Conservation (phyloP, 2,888 invertebrate species). For the Proisotoma minuta region DNA sequence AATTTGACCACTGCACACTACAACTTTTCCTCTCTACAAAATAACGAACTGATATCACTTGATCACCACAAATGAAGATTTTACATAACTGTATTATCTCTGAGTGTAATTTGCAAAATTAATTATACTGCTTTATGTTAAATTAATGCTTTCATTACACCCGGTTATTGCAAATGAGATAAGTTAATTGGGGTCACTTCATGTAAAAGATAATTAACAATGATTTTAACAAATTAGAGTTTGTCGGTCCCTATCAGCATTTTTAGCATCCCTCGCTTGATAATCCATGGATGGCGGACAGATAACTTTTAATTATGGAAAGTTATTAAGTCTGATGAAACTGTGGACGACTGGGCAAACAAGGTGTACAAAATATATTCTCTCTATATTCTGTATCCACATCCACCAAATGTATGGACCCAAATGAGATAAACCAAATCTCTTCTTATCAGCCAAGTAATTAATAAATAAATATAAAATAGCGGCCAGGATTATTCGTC, state of each 20-base stretch:
- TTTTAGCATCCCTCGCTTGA: neutral
- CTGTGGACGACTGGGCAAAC: neutral
- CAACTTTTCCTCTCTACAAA: neutral
- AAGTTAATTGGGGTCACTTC: slow-evolving; percentile 2
- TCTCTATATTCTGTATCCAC: neutral
- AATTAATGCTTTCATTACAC: neutral
- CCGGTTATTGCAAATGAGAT: neutral
- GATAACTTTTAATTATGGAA: neutral
- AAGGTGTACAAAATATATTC: neutral
- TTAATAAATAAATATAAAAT: too few species aligned
- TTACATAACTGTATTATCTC: neutral
- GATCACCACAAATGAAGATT: slow-evolving; percentile 2
- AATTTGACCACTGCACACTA: neutral
- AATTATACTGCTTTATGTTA: slow-evolving; percentile 1
- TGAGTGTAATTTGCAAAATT: slow-evolving; percentile 4
- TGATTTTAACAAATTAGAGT: slow-evolving; percentile 1
- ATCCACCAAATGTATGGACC: neutral
- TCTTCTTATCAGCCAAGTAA: slow-evolving; percentile 3
- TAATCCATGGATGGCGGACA: neutral
- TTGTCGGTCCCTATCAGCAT: neutral
- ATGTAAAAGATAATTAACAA: neutral
- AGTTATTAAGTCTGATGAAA: neutral
- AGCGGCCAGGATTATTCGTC: too few species aligned
- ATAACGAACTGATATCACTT: slow-evolving; percentile 2
- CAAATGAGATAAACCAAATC: neutral